A percentile compares a stretch with the other conserved stretches of the same genome.
phyloP scores from a whole-genome alignment of 2,113 vertebrate genomes.

The Thamnaconus septentrionalis region DNA sequence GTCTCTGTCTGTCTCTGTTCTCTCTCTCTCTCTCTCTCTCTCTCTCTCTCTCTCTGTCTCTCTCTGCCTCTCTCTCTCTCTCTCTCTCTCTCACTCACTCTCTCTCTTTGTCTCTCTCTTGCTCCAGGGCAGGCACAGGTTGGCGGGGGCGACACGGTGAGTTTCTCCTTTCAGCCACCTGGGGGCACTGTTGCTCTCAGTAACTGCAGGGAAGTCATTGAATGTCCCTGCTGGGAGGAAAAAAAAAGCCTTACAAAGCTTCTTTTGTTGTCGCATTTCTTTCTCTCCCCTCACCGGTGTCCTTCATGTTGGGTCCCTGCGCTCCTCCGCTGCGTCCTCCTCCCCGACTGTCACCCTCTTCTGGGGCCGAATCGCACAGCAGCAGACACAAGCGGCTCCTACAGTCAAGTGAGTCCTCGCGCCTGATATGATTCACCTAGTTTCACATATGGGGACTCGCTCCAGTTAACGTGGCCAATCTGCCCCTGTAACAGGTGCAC shows the following conservation, averaged over 20 bases:
- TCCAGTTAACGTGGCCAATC: too few relatives aligned
- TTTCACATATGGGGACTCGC: too few relatives aligned
- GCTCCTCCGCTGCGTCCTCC: background rate
- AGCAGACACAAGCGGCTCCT: constrained; percentile 51
- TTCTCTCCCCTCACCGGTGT: constrained; percentile 30
- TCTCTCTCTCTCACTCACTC: too few relatives aligned
- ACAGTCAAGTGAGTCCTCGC: constrained; percentile 71
- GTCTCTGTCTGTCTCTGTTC: background rate
- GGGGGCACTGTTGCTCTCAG: constrained; percentile 69
- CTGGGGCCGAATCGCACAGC: constrained; percentile 30
- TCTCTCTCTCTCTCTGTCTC: too few relatives aligned
- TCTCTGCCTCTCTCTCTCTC: too few relatives aligned
- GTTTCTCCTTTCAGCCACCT: constrained; percentile 53
- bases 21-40: too few relatives aligned
- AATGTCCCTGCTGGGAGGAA: constrained; percentile 8
- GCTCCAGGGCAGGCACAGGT: constrained; percentile 55
- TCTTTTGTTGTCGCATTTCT: constrained; percentile 23
- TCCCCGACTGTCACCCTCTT: constrained; percentile 15
- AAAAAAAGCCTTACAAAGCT: constrained; percentile 16
- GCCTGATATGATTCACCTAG: constrained; percentile 1
- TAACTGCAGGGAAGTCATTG: constrained; percentile 5
- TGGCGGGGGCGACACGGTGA: constrained; percentile 56
- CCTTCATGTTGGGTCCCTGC: constrained; percentile 15
- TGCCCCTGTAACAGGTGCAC: background rate
- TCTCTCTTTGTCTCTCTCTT: constrained; percentile 1